Evolutionary conservation across 1,140 invertebrate species (phyloP).

Genomic region (Medauroidea extradentata): DNA sequence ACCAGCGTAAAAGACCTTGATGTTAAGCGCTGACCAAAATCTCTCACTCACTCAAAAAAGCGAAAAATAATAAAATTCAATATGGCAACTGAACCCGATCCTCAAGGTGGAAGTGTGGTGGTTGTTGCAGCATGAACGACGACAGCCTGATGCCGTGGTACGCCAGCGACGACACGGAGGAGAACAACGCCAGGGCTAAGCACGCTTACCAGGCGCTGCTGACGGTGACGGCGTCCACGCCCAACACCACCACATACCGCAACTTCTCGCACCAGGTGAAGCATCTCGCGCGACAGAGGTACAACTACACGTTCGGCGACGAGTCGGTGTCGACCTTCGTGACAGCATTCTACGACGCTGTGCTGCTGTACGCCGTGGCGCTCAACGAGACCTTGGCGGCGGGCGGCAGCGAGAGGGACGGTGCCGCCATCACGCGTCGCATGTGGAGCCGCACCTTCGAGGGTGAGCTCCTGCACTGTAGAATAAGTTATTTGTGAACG

Average conservation of each 20-base stretch:
- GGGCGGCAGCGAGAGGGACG: slow-evolving; percentile 56
- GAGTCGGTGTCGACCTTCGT: slow-evolving; percentile 80
- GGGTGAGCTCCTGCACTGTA: slow-evolving; percentile 62
- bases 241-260: slow-evolving; percentile 66
- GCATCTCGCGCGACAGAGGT: slow-evolving; percentile 67
- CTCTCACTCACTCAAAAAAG: too few relatives aligned
- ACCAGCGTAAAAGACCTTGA: too few relatives aligned
- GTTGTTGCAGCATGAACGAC: slow-evolving; percentile 37
- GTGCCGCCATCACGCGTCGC: slow-evolving; percentile 61
- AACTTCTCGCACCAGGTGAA: slow-evolving; percentile 73
- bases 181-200: slow-evolving; percentile 77
- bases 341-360: slow-evolving; percentile 92
- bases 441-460: slow-evolving; percentile 91
- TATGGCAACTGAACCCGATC: too few relatives aligned
- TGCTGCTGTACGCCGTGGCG: slow-evolving; percentile 86
- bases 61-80: too few relatives aligned
- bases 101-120: too few relatives aligned
- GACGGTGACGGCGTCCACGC: slow-evolving; percentile 82
- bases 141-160: slow-evolving; percentile 71
- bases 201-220: slow-evolving; percentile 86
- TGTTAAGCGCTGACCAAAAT: too few relatives aligned
- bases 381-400: slow-evolving; percentile 77
- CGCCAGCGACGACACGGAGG: slow-evolving; percentile 67
- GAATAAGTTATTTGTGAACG: too few relatives aligned
- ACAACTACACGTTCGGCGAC: slow-evolving; percentile 74